phyloP scores from a whole-genome alignment of 2,888 invertebrate species.

The Acleris sparsana region DNA sequence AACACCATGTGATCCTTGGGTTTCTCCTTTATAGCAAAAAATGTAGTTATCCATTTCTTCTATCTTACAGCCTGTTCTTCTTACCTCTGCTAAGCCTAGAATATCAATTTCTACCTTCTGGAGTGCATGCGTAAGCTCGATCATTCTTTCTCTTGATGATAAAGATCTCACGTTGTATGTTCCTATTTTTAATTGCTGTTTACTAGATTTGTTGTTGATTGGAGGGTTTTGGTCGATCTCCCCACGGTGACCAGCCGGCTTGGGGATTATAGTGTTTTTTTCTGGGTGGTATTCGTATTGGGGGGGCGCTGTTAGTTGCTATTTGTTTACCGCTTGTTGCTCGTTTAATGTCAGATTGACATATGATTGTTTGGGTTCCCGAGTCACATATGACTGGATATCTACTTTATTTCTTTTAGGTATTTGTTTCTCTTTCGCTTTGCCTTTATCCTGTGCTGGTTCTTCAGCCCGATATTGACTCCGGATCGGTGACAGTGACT shows the following conservation, averaged over 20 bases:
- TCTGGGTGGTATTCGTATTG: no score
- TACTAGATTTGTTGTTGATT: not conserved
- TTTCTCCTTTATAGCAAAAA: slow-evolving; percentile 1
- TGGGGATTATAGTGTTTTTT: not conserved
- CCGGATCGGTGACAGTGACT: not conserved
- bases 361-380: not conserved
- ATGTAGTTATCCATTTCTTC: no score
- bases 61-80: not conserved
- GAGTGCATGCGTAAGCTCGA: not conserved
- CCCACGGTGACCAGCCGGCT: slow-evolving; percentile 1
- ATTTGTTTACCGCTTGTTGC: not conserved
- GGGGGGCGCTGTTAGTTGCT: not conserved
- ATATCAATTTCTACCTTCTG: not conserved
- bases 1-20: slow-evolving; percentile 34
- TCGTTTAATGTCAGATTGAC: not conserved
- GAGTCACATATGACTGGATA: not conserved
- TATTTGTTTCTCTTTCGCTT: not conserved
- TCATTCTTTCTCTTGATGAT: not conserved
- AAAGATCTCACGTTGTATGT: not conserved
- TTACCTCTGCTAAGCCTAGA: not conserved
- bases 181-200: not conserved
- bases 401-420: not conserved
- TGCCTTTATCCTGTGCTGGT: not conserved
- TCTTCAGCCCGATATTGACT: not conserved
- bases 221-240: not conserved